Evolutionary conservation across 2,113 vertebrate genomes (phyloP), one percentile per base, ranked within the genome.

Genomic region (Cyprinodon brontotheroides): DNA sequence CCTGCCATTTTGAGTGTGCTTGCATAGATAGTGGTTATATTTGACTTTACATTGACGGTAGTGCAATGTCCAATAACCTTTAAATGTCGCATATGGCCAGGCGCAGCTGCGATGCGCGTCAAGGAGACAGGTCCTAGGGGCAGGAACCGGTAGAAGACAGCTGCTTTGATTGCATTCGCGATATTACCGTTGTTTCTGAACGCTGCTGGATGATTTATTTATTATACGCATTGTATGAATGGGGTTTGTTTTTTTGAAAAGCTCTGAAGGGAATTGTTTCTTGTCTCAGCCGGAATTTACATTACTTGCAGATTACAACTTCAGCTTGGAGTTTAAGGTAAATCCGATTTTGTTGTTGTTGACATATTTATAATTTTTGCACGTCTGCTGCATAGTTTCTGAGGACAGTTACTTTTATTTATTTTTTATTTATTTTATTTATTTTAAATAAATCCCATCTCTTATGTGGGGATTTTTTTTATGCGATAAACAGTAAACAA

Each of bases 21-120:
- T 57, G 50, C 17, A n/a, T 6, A 20, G 48, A 17, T 15, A 6
- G 48, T 20, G 50, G 9, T 20, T 20, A n/a, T n/a, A 20, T 41
- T 41, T 41, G 15, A 14, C 4, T 20, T 53, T 15, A 10, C 66
- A 22, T 65, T 57, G 10, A 61, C 1, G 0, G 4, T 8, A 0
- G 0, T 61, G 20, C 15, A 4, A 7, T 41, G 65, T 84, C 70
- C 72, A 0, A 0, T 4, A 15, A 9, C 4, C 17, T 9, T 0
- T 82, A 83, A 91, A 91, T 63, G 87, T 83, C 80, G 1, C 88
- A 74, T 8, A 0, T 4, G 71, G 43, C 39, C 68, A 75, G 62
- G 8, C 77, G 4, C 64, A 77, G 57, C 82, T 43, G 74, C 60
- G 89, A 87, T 89, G 90, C 90, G 20, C 89, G 85, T 91, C 85